Evolutionary conservation across 2,113 vertebrate species (phyloP).

Genomic region (Leucopsar rothschildi): DNA sequence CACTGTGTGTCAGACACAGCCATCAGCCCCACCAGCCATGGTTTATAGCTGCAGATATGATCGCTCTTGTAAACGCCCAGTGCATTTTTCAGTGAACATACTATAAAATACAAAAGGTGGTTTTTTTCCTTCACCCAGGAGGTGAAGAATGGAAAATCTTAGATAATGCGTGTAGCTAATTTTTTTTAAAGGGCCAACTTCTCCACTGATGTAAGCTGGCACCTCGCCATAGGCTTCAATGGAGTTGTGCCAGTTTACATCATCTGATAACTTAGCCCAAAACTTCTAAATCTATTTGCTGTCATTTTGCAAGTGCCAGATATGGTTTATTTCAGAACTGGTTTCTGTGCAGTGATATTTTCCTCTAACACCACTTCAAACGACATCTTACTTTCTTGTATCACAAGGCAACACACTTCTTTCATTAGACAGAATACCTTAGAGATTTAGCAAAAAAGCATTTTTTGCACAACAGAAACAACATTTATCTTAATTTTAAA

Average conservation of each 20-base stretch:
- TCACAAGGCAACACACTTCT: conserved; percentile 6
- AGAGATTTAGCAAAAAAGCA: not conserved
- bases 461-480: not conserved
- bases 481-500: not conserved
- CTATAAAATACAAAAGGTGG: not conserved
- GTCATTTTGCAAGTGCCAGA: conserved; percentile 27
- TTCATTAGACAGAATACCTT: conserved; percentile 4
- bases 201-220: conserved; percentile 54
- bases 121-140: not conserved
- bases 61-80: not conserved
- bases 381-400: not conserved
- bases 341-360: conserved; percentile 23
- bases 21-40: not conserved
- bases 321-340: conserved; percentile 4
- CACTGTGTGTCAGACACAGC: not conserved
- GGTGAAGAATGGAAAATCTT: conserved; percentile 53
- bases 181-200: conserved; percentile 43
- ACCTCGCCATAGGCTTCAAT: conserved; percentile 9
- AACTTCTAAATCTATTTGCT: conserved; percentile 36
- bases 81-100: not conserved
- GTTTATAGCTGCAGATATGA: not conserved
- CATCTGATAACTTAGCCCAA: conserved; percentile 42
- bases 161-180: conserved; percentile 3
- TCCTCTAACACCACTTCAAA: not conserved
- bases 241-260: conserved; percentile 57